phyloP scores from a whole-genome alignment of 1,140 invertebrate genomes.

The Zaprionus gabonicus region DNA sequence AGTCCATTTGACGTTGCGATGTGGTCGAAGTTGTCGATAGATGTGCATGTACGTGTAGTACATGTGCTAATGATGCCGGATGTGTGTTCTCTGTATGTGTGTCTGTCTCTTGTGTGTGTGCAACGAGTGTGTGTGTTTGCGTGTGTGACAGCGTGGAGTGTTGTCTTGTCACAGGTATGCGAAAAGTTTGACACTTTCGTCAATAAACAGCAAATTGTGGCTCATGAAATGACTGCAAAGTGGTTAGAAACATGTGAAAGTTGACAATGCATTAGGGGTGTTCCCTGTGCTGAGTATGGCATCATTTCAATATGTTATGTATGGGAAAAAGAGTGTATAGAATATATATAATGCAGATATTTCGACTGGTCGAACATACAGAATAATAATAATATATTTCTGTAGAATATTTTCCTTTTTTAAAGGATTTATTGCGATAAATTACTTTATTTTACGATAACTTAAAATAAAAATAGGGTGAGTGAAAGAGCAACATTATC shows the following conservation, averaged over 20 bases:
- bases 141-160: constrained; percentile 12
- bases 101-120: not conserved
- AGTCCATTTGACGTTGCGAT: constrained; percentile 38
- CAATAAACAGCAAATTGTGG: constrained; percentile 66
- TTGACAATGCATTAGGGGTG: not conserved
- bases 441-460: too few species aligned
- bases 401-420: too few species aligned
- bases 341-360: not conserved
- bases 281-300: not conserved
- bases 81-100: constrained; percentile 6
- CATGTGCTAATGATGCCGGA: constrained; percentile 68
- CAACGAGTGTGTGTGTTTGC: not conserved
- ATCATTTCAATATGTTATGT: too few species aligned
- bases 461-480: too few species aligned
- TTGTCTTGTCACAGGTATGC: constrained; percentile 34
- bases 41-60: constrained; percentile 23
- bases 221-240: constrained; percentile 5
- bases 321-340: not conserved
- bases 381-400: too few species aligned
- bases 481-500: too few species aligned
- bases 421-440: too few species aligned
- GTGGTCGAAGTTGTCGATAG: constrained; percentile 14
- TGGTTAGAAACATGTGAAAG: not conserved
- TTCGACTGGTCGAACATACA: not conserved
- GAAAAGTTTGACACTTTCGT: constrained; percentile 61